Percentiles rank a stretch among this genome's conserved stretches.
phyloP scores from a whole-genome alignment of 2,797 vertebrate species.

The Lepilemur septentrionalis region DNA sequence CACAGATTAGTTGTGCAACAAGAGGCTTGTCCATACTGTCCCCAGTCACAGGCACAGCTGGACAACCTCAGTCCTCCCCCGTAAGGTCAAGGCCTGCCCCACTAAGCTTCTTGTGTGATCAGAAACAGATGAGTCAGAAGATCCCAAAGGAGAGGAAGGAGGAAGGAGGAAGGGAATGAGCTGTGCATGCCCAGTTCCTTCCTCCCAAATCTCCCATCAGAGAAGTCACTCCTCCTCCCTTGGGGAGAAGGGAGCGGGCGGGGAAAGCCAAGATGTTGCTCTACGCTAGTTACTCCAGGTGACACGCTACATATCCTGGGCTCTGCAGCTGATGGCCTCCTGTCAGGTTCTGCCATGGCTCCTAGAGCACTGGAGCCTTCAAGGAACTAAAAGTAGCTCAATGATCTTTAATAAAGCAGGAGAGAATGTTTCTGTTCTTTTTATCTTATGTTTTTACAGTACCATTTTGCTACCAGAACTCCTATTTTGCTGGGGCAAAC shows the following conservation, averaged over 20 bases:
- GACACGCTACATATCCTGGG: background rate
- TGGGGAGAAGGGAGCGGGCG: background rate
- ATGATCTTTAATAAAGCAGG: background rate
- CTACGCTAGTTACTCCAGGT: background rate
- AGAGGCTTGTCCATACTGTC: background rate
- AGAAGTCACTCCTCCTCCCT: background rate
- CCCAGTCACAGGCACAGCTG: slow-evolving; percentile 11
- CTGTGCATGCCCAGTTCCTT: background rate
- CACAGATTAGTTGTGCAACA: background rate
- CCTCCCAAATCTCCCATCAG: background rate
- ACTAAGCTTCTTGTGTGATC: background rate
- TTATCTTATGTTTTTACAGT: background rate
- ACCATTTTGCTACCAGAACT: slow-evolving; percentile 21
- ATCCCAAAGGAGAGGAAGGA: background rate
- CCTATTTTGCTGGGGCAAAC: background rate
- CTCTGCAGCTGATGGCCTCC: background rate
- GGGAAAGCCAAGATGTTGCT: background rate
- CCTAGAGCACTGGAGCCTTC: background rate
- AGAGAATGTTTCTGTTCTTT: background rate
- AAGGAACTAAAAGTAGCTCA: background rate
- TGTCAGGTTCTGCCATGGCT: background rate
- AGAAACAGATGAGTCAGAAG: background rate
- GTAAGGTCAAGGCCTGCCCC: background rate
- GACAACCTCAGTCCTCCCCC: background rate
- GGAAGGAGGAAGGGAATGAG: background rate